Evolutionary conservation across 2,888 invertebrate genomes (phyloP), one percentile per base, ranked within the genome.

Genomic region (Latrodectus elegans): DNA sequence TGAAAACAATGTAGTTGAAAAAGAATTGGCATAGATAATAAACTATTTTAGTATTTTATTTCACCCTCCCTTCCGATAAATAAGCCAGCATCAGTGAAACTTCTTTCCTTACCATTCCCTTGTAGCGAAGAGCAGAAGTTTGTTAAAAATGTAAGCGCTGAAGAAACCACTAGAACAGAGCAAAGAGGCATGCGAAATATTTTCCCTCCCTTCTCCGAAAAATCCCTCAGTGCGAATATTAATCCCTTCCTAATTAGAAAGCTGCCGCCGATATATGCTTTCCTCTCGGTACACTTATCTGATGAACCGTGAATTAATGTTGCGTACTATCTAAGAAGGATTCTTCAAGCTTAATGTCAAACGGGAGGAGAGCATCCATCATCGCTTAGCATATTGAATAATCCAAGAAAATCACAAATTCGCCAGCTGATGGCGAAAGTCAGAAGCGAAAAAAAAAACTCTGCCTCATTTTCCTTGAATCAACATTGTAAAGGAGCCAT

Each of bases 331-430:
- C 55, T 53, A 10, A 73, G 73, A 60, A 73, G 84, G 78, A 84
- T 84, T 68, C 78, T 64, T 84, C 84, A 84, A 78, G 77, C 84
- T 84, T 84, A 84, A 65, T 72, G 84, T 84, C 84, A 84, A 78
- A 22, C 6, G 55, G 15, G 22, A 15, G 15, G 22, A 15, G 38
- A 38, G 49, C 53, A 84, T 84, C 74, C 73, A 84, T 84, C 84
- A 84, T 72, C 51, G 17, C 77, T 67, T 67, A 71, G 78, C 78
- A 77, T 84, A 84, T 84, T 76, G 78, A 77, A 78, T 84, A 73
- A 77, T 78, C 73, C 78, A 60, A 55, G 65, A 65, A 73, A 84
- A 78, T 83, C 76, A 60, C 70, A 72, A 84, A 84, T 53, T 17
- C 22, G 38, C 78, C 55, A 65, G 10, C 53, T 60, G 49, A 51